Percentiles rank a stretch among this genome's conserved stretches.
Evolutionary conservation across 2,113 vertebrate genomes (phyloP).

Genomic region (Mastomys coucha): DNA sequence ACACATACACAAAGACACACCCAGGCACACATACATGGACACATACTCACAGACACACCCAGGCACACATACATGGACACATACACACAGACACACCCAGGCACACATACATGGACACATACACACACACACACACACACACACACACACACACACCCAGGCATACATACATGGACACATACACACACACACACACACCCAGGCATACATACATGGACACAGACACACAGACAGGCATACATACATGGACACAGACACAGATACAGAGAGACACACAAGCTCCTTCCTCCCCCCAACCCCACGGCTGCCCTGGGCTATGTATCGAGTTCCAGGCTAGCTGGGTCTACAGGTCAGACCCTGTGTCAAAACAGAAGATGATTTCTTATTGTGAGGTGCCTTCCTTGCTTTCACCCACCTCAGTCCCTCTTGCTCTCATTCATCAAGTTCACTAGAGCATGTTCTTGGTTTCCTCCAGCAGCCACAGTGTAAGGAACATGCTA

Average conservation of each 20-base stretch:
- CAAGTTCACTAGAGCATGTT: slow-evolving; percentile 14
- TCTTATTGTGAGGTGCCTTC: not conserved
- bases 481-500: not conserved
- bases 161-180: too few species aligned
- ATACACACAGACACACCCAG: too few species aligned
- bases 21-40: not conserved
- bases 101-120: too few species aligned
- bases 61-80: not conserved
- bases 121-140: not conserved
- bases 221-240: too few species aligned
- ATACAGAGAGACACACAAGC: too few species aligned
- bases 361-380: not conserved
- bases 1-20: not conserved
- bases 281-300: fast-evolving
- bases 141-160: too few species aligned
- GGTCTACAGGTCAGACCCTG: not conserved
- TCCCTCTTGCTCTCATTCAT: not conserved
- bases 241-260: too few species aligned
- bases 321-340: not conserved
- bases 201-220: not conserved
- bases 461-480: not conserved
- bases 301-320: not conserved
- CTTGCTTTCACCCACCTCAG: not conserved
- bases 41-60: not conserved
- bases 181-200: not conserved